Conservation (phyloP, 2,888 invertebrate species). For the Sphaerophoria taeniata region DNA sequence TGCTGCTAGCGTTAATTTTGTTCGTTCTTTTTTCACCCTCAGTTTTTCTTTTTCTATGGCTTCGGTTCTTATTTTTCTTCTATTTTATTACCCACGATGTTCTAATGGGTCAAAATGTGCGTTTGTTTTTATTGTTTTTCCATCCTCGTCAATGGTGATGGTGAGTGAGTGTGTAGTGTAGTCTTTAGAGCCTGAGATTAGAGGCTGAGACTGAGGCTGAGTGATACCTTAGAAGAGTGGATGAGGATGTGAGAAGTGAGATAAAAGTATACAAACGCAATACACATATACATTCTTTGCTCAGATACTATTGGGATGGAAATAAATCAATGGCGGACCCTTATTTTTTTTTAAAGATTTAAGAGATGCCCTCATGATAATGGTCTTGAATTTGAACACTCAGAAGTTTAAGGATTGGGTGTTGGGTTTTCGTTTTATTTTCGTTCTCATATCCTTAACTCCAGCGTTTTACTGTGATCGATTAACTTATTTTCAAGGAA, state of each 20-base stretch:
- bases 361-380: conserved; percentile 58
- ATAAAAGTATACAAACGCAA: conserved; percentile 13
- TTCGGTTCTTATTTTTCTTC: conserved; percentile 57
- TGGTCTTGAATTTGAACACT: conserved; percentile 16
- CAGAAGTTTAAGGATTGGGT: neutral
- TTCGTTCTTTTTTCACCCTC: conserved; percentile 64
- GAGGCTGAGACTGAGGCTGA: conserved; percentile 21
- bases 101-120: conserved; percentile 72
- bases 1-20: conserved; percentile 30
- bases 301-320: conserved; percentile 57
- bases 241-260: neutral
- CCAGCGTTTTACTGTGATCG: no score
- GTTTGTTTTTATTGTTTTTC: conserved; percentile 70
- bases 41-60: conserved; percentile 64
- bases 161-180: no score
- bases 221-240: conserved; percentile 5
- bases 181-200: no score
- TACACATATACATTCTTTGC: conserved; percentile 2
- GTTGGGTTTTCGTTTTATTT: neutral
- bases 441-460: neutral
- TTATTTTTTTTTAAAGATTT: conserved; percentile 51
- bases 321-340: conserved; percentile 60
- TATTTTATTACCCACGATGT: conserved; percentile 70
- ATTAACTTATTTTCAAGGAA: no score
- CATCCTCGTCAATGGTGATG: conserved; percentile 14